A percentile compares a stretch with the other conserved stretches of the same genome.
Evolutionary conservation across 2,113 vertebrate genomes (phyloP).

Genomic region (Ciconia maguari): DNA sequence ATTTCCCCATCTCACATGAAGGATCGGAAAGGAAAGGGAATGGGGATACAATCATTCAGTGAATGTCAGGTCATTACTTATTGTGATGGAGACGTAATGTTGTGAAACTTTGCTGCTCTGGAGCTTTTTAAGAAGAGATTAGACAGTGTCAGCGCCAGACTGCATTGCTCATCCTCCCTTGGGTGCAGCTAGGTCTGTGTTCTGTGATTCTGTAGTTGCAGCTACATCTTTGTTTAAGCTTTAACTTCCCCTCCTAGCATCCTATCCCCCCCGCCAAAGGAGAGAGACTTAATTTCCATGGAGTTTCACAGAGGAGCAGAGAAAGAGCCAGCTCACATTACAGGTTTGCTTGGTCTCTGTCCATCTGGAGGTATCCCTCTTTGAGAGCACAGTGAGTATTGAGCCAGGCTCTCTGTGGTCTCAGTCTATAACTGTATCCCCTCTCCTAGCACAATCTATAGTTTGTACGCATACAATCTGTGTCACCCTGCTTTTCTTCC

Average conservation of each 20-base stretch:
- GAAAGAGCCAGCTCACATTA: background rate
- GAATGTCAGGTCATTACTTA: slow-evolving; percentile 37
- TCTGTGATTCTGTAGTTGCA: background rate
- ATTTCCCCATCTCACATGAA: background rate
- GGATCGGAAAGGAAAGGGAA: background rate
- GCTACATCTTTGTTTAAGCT: background rate
- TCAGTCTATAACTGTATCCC: background rate
- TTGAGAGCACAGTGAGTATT: background rate
- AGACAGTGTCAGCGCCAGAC: background rate
- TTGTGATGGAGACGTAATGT: background rate
- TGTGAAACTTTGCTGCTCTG: background rate
- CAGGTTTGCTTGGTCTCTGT: background rate
- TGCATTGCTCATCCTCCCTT: background rate
- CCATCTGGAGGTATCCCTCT: background rate
- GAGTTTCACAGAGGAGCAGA: background rate
- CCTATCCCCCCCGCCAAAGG: too few relatives aligned
- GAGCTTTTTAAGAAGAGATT: slow-evolving; percentile 21
- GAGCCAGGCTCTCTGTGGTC: background rate
- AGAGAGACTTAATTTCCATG: background rate
- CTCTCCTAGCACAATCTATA: background rate
- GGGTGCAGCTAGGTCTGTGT: background rate
- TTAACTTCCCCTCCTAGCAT: background rate
- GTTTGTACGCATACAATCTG: background rate
- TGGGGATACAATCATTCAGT: background rate
- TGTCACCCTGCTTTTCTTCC: background rate